phyloP scores from a whole-genome alignment of 2,888 invertebrate genomes.

The Diarsia dahlii region DNA sequence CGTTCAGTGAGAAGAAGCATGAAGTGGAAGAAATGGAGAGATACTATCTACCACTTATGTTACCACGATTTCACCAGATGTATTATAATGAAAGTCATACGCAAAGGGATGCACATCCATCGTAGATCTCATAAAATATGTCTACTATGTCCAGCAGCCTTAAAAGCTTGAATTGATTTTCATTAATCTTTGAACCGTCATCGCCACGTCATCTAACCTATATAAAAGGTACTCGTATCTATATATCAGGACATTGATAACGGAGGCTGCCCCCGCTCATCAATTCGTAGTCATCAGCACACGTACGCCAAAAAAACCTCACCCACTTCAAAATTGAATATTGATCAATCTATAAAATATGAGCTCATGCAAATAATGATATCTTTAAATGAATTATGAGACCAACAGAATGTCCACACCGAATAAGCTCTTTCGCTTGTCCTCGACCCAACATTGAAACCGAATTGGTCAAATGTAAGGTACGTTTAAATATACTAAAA shows the following conservation, averaged over 20 bases:
- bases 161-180: background rate
- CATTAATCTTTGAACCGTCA: background rate
- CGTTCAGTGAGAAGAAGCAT: background rate
- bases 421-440: slow-evolving; percentile 35
- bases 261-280: background rate
- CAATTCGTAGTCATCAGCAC: slow-evolving; percentile 5
- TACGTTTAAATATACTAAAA: slow-evolving; percentile 58
- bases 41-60: background rate
- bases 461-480: slow-evolving; percentile 54
- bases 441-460: slow-evolving; percentile 60
- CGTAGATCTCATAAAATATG: background rate
- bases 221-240: too few species aligned
- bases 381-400: slow-evolving; percentile 22
- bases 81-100: background rate
- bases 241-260: background rate
- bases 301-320: background rate
- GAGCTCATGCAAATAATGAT: background rate
- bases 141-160: too few species aligned
- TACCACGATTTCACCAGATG: background rate
- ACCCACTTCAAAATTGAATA: slow-evolving; percentile 2
- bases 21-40: background rate
- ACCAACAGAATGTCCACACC: slow-evolving; percentile 29
- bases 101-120: background rate
- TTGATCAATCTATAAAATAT: slow-evolving; percentile 3
- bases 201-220: background rate